phyloP scores from a whole-genome alignment of 2,888 invertebrate genomes.

The Hydroisotoma schaefferi region DNA sequence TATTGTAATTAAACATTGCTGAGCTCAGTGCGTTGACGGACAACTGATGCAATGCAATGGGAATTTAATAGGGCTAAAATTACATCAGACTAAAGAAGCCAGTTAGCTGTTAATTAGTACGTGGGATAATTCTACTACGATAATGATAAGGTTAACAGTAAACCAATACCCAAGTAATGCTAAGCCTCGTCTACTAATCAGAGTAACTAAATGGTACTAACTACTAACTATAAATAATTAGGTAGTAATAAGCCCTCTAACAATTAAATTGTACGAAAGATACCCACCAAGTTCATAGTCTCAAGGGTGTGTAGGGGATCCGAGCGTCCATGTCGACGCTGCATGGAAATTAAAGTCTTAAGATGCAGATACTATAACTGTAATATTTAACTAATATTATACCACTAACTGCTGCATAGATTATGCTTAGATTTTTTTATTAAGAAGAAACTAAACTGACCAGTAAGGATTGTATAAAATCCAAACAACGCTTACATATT shows the following conservation, averaged over 20 bases:
- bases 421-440: conserved; percentile 1
- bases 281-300: no score
- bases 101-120: background rate
- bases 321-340: no score
- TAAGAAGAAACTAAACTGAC: conserved; percentile 4
- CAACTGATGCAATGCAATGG: no score
- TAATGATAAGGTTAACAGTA: background rate
- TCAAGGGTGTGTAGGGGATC: no score
- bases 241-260: no score
- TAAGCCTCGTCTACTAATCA: background rate
- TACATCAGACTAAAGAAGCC: background rate
- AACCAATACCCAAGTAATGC: background rate
- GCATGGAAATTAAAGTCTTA: background rate
- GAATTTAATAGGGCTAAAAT: no score
- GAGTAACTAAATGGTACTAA: no score
- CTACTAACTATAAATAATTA: no score
- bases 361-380: background rate
- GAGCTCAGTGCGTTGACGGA: background rate
- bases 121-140: background rate
- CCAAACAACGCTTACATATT: conserved; percentile 13
- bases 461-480: conserved; percentile 10
- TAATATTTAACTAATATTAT: no score
- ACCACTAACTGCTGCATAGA: no score
- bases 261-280: no score
- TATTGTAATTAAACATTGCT: background rate